Evolutionary conservation across 2,888 invertebrate genomes (phyloP).

Genomic region (Ormyrus pomaceus): DNA sequence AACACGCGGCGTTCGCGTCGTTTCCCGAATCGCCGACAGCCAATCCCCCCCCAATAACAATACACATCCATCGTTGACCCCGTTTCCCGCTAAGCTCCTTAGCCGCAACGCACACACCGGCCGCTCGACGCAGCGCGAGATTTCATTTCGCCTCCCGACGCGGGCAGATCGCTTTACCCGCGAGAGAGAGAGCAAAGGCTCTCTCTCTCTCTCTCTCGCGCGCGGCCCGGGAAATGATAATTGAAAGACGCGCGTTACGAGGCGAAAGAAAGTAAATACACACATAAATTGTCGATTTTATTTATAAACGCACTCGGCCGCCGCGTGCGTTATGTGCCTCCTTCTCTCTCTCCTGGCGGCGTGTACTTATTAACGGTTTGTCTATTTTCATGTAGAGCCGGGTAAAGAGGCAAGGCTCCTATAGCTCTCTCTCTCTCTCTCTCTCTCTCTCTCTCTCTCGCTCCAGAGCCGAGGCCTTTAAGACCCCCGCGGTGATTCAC

Average conservation of each 20-base stretch:
- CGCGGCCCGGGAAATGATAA: conserved; percentile 21
- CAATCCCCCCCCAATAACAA: background rate
- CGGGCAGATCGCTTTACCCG: background rate
- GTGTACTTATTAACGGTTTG: conserved; percentile 54
- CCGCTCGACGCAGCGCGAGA: background rate
- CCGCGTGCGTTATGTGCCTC: conserved; percentile 15
- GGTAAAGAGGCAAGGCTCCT: background rate
- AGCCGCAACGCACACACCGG: background rate
- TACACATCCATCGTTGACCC: background rate
- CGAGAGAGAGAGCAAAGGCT: background rate
- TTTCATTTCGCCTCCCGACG: background rate
- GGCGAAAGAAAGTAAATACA: conserved; percentile 23
- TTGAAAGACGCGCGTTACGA: conserved; percentile 28
- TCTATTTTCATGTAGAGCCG: conserved; percentile 53
- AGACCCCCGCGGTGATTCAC: conserved; percentile 72
- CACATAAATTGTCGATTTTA: conserved; percentile 39
- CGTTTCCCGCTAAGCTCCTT: background rate
- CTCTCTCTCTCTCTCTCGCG: conserved; percentile 24
- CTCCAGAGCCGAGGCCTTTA: background rate
- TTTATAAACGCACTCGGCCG: conserved; percentile 16
- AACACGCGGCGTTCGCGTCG: too few species aligned
- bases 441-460: conserved; percentile 6
- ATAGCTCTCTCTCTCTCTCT: conserved; percentile 11
- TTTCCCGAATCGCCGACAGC: background rate
- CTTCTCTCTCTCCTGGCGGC: background rate